Conservation (phyloP, 2,797 vertebrate genomes). For the Epinephelus coioides region DNA sequence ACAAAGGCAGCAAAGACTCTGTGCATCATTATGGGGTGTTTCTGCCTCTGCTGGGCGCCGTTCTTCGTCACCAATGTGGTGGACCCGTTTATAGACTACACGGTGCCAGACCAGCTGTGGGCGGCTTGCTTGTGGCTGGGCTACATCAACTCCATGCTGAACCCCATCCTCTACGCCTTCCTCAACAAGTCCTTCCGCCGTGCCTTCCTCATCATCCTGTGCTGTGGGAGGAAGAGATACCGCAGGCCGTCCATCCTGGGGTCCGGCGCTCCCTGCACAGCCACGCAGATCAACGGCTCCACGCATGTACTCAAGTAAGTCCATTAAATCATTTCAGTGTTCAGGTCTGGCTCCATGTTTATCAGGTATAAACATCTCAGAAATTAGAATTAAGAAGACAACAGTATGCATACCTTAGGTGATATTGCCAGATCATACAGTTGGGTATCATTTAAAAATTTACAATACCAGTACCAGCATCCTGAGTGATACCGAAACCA, state of each 20-base stretch:
- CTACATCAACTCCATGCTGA: constrained; percentile 99
- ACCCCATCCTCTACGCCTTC: constrained; percentile 99
- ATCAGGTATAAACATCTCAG: too few species aligned
- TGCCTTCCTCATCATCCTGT: constrained; percentile 99
- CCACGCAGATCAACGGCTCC: constrained; percentile 97
- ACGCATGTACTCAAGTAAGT: constrained; percentile 97
- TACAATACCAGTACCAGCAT: too few species aligned
- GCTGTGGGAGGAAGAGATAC: constrained; percentile 95
- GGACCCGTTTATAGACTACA: constrained; percentile 97
- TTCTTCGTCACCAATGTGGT: constrained; percentile 98
- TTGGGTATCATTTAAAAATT: too few species aligned
- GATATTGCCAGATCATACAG: neutral
- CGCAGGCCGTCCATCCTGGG: constrained; percentile 93
- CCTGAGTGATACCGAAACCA: too few species aligned
- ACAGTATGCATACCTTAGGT: neutral
- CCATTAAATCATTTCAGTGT: neutral
- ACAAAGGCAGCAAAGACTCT: constrained; percentile 98
- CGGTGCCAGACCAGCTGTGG: constrained; percentile 94
- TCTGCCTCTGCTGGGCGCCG: constrained; percentile 99
- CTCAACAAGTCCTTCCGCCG: constrained; percentile 99
- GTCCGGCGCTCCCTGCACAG: constrained; percentile 89
- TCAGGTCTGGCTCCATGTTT: too few species aligned
- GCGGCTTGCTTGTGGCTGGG: constrained; percentile 97
- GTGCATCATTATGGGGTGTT: constrained; percentile 99
- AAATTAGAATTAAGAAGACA: neutral